Base-by-base conservation (phyloP, 1,140 invertebrate species). In the Tetramorium parvispinum region DNA sequence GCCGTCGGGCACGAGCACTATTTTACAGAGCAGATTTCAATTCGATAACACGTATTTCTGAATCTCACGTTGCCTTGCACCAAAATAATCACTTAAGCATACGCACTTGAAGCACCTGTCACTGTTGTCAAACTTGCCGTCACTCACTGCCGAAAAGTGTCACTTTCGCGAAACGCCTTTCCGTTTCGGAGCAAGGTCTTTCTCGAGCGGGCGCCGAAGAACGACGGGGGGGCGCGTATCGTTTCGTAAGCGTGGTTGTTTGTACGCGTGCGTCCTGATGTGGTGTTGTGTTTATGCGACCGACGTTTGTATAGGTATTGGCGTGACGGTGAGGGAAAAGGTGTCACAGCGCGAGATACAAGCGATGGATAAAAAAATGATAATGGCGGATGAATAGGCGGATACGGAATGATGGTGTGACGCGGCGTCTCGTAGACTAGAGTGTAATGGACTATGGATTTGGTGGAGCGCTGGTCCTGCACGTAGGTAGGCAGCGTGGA, bases 401-500 rank as follows among this genome's bases (percentile, higher is more conserved):
- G 46, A 66, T 59, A 63, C n/a, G 18, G 70, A 24, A 57, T 24
- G 70, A 27, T 59, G 68, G 68, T 59, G 89, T 32, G 57, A 63
- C 55, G 85, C 49, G 32, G 89, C 89, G 88, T 90, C 91, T 91
- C 88, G 93, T 93, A 88, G 92, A 85, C 91, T 91, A 92, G 92
- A 91, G 89, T 88, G 88, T 88, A 90, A 92, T 90, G 91, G 91
- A 91, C 92, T 90, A 89, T 87, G 89, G 89, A 91, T 88, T 90
- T 65, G 92, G 91, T 88, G 92, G 91, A 93, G 93, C 91, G 90
- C 86, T 88, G 91, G 90, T 91, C 93, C 92, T 93, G 93, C 93
- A 92, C 93, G 93, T 93, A 92, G 91, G 93, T 93, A 91, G 90
- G 91, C 89, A 93, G 92, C 93, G 92, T 94, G 91, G 93, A 94